Conservation (phyloP, 2,113 vertebrate species). For the Oncorhynchus kisutch region DNA sequence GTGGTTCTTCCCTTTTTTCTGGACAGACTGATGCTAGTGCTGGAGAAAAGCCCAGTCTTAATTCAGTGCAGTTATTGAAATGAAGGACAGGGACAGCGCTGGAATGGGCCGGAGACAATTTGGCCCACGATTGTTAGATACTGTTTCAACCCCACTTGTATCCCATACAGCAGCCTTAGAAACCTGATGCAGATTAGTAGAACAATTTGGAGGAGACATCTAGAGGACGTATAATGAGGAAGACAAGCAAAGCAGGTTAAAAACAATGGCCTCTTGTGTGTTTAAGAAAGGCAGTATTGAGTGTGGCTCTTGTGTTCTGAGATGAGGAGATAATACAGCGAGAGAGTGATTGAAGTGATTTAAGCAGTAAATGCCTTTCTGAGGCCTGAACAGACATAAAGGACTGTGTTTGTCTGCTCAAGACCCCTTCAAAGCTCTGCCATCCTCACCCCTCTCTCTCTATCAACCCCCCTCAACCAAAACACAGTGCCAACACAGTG, state of each 20-base stretch:
- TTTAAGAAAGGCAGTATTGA: slow-evolving; percentile 33
- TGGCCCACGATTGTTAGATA: slow-evolving; percentile 25
- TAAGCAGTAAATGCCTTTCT: slow-evolving; percentile 1
- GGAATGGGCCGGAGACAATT: slow-evolving; percentile 1
- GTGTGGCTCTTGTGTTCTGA: slow-evolving; percentile 36
- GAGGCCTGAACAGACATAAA: slow-evolving; percentile 9
- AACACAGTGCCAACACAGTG: slow-evolving; percentile 26
- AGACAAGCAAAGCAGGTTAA: slow-evolving; percentile 49
- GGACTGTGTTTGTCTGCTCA: neutral
- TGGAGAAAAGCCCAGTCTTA: neutral
- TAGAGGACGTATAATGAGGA: slow-evolving; percentile 19
- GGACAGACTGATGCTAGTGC: slow-evolving; percentile 9
- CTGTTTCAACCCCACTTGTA: slow-evolving; percentile 9
- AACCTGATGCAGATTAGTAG: slow-evolving; percentile 1
- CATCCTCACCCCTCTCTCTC: slow-evolving; percentile 15
- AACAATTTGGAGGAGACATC: neutral
- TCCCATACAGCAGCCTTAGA: slow-evolving; percentile 6
- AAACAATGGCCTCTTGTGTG: slow-evolving; percentile 35
- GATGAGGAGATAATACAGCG: slow-evolving; percentile 32
- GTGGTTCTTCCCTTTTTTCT: slow-evolving; percentile 4
- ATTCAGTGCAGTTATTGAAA: slow-evolving; percentile 62
- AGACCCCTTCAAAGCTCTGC: neutral
- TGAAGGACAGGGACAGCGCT: slow-evolving; percentile 25
- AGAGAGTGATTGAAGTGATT: slow-evolving; percentile 33
- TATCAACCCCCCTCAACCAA: slow-evolving; percentile 19